Percentiles rank a stretch among this genome's conserved stretches.
Conservation (phyloP, 2,888 invertebrate genomes). For the Limnephilus rhombicus region DNA sequence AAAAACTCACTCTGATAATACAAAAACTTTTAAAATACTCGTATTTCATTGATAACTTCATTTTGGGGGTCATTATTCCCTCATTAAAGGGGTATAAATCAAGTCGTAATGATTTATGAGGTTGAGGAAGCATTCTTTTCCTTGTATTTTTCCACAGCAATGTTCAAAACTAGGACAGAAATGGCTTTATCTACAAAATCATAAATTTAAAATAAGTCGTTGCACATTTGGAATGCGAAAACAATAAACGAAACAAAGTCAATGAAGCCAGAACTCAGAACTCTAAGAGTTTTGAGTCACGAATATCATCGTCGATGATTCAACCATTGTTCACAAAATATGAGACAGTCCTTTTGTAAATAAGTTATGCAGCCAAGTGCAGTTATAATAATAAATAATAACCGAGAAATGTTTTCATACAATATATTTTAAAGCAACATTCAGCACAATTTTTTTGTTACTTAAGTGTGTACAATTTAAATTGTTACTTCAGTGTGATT, state of each 20-base stretch:
- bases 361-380: neutral
- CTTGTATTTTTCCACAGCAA: neutral
- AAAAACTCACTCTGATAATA: neutral
- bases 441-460: no score
- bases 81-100: neutral
- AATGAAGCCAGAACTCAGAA: neutral
- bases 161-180: neutral
- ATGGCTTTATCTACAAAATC: neutral
- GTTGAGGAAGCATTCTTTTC: neutral
- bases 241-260: slow-evolving; percentile 12
- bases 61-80: neutral
- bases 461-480: no score
- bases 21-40: neutral
- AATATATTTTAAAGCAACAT: neutral
- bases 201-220: neutral
- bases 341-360: neutral
- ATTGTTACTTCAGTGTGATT: neutral
- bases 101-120: neutral
- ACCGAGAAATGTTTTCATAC: neutral
- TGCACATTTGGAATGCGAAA: neutral
- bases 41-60: neutral
- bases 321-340: slow-evolving; percentile 35
- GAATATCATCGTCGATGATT: slow-evolving; percentile 34
- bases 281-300: slow-evolving; percentile 9
- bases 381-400: neutral